These are phyloP conservation scores for Shargacucullia verbasci DNA, from an alignment of 2,888 invertebrate species.

Conservation along the genomic window DNA sequence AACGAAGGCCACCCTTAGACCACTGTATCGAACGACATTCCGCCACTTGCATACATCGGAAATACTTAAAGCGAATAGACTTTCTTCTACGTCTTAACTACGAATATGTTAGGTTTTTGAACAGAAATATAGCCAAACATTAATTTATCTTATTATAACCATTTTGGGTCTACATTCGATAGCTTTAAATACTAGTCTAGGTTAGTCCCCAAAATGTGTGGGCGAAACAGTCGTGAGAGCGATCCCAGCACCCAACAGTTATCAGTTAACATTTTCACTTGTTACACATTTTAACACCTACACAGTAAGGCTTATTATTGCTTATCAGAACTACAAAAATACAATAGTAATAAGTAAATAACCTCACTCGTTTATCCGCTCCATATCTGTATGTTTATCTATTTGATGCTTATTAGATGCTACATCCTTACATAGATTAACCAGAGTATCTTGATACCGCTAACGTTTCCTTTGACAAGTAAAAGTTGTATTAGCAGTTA, in stretches of 20 bases:
- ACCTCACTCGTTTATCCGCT: slow-evolving; percentile 62
- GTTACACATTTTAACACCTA: slow-evolving; percentile 46
- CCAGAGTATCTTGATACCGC: slow-evolving; percentile 45
- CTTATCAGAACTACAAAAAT: slow-evolving; percentile 36
- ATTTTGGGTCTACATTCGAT: slow-evolving; percentile 40
- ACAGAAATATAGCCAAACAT: slow-evolving; percentile 8
- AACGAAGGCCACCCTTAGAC: no score
- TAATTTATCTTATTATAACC: background rate
- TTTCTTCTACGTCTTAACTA: no score
- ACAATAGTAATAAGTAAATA: slow-evolving; percentile 61
- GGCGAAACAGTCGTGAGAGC: slow-evolving; percentile 75
- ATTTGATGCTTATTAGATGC: slow-evolving; percentile 67
- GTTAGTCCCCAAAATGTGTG: slow-evolving; percentile 63
- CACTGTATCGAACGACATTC: no score
- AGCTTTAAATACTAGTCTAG: slow-evolving; percentile 61
- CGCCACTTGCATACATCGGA: no score
- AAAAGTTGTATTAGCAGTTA: slow-evolving; percentile 18
- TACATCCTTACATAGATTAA: slow-evolving; percentile 61
- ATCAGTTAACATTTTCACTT: slow-evolving; percentile 46
- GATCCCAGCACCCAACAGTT: slow-evolving; percentile 61
- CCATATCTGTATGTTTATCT: slow-evolving; percentile 69
- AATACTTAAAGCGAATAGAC: no score
- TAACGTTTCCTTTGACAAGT: slow-evolving; percentile 18
- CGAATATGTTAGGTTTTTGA: no score
- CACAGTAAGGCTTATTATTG: slow-evolving; percentile 50